Conservation (phyloP, 2,797 vertebrate genomes). For the Columba guinea region DNA sequence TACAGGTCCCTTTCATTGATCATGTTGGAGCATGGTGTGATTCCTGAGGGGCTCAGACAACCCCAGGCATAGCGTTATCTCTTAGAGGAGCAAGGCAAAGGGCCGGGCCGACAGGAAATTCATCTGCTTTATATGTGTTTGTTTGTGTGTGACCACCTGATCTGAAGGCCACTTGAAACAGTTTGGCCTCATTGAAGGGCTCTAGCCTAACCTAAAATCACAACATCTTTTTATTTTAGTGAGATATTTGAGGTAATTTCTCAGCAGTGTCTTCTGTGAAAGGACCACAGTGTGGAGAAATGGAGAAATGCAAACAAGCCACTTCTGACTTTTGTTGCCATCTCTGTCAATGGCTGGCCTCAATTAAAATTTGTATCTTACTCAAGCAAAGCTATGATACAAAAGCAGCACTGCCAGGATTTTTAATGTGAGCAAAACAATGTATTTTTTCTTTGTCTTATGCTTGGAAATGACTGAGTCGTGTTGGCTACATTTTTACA, state of each 20-base stretch:
- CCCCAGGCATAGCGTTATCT: neutral
- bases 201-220: neutral
- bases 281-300: neutral
- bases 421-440: neutral
- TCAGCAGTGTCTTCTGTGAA: neutral
- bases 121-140: neutral
- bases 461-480: neutral
- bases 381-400: neutral
- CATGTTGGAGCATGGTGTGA: accelerated
- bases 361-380: neutral
- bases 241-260: neutral
- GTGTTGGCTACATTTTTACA: neutral
- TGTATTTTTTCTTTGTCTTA: neutral
- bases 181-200: neutral
- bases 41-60: neutral
- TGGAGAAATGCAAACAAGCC: neutral
- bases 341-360: neutral
- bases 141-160: neutral
- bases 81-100: neutral
- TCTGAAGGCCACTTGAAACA: neutral
- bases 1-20: neutral
- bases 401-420: neutral
- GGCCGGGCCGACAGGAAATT: neutral
- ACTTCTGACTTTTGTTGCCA: neutral
- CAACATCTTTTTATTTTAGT: neutral